A percentile compares a stretch with the other conserved stretches of the same genome.
These are phyloP conservation scores for Rhinichthys klamathensis DNA, from an alignment of 2,113 vertebrate genomes.

Conservation along the genomic window DNA sequence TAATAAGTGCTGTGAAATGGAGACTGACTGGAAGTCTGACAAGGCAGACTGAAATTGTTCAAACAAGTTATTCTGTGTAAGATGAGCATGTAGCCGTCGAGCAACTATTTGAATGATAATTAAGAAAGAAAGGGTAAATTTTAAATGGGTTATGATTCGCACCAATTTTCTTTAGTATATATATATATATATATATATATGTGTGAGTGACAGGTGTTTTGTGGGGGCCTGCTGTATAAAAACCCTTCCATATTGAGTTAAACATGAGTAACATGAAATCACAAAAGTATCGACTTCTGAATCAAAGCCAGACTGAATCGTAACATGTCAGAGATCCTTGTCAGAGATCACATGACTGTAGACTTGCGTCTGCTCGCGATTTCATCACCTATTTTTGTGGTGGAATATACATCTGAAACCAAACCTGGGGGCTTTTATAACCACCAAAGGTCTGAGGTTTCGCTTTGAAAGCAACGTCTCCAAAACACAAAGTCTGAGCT, in stretches of 20 bases:
- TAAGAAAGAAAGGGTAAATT: too few relatives aligned
- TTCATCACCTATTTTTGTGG: background rate
- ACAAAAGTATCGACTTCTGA: background rate
- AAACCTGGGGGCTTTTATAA: constrained; percentile 15
- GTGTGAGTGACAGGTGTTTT: background rate
- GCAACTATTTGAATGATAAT: too few relatives aligned
- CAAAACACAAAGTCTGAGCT: background rate
- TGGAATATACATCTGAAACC: background rate
- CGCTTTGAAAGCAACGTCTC: background rate
- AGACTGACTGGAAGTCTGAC: too few relatives aligned
- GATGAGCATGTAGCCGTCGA: too few relatives aligned
- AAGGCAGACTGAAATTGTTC: too few relatives aligned
- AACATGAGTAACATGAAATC: background rate
- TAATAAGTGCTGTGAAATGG: too few relatives aligned
- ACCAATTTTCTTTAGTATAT: too few relatives aligned
- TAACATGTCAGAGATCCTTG: background rate
- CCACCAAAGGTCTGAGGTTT: background rate
- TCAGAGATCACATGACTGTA: background rate
- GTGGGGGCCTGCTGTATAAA: background rate
- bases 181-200: background rate
- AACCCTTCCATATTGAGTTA: background rate
- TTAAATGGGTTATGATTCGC: too few relatives aligned
- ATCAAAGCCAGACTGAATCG: background rate
- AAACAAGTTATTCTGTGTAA: too few relatives aligned
- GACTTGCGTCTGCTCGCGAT: background rate